Evolutionary conservation across 1,140 invertebrate genomes (phyloP), one percentile per base, ranked within the genome.

Genomic region (Telenomus remus): DNA sequence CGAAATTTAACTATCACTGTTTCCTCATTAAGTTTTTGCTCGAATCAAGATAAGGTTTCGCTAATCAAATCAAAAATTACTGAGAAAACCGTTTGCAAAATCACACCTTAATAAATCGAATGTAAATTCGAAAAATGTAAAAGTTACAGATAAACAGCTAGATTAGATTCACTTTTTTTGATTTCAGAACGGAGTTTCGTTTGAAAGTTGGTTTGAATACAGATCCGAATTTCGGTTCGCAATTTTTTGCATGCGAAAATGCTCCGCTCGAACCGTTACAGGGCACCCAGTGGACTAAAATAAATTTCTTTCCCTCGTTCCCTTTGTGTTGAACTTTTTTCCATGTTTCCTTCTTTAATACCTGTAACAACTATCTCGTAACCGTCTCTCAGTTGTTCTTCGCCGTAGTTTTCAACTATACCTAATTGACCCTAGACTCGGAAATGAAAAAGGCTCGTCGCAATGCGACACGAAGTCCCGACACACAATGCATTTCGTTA

Each of bases 401-500:
- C 12, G 43, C 12, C 14, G 49, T 33, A 51, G 33, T 51, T 51
- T 51, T 51, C 34, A 10, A 6, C 34, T 51, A 51, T n/a, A 51
- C 33, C 48, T 50, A 50, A 50, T 51, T 35, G 49, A 15, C 49
- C 34, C 33, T 44, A 15, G 4, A 37, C 49, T 9, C 33, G 19
- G 14, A 50, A 35, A 34, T 15, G 49, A 35, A 51, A 27, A 27
- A 14, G 19, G 49, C 12, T 37, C 12, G 11, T 3, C 12, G n/a
- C 14, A 34, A 19, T 35, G 13, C 14, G 49, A 51, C 49, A 51
- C 33, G 35, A 27, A 27, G 13, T 15, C 9, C 35, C 14, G 48
- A 13, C 49, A 15, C 33, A 35, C 14, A 37, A 51, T 51, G 34
- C 34, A 51, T 51, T 51, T 51, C 49, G 35, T 34, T 51, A 27